These are phyloP conservation scores for Columba janthina DNA, from an alignment of 2,113 vertebrate species.

Conservation along the genomic window DNA sequence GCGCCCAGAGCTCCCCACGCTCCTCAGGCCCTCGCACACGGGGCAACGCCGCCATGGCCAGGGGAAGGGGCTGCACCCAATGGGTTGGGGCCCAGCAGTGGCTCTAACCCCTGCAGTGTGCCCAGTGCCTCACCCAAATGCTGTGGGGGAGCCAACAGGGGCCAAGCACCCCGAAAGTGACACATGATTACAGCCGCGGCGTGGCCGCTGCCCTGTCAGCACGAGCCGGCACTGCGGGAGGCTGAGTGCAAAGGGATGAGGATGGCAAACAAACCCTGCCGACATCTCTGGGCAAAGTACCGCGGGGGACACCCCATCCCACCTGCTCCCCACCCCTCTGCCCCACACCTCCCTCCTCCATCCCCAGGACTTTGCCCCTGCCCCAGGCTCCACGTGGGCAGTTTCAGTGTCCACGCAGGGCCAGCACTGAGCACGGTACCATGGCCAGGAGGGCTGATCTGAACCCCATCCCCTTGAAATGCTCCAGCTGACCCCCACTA, in stretches of 20 bases:
- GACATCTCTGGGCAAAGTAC: neutral
- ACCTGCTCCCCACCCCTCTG: neutral
- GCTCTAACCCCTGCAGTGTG: accelerated
- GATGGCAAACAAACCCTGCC: neutral
- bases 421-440: neutral
- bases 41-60: neutral
- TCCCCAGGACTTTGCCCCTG: neutral
- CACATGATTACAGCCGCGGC: neutral
- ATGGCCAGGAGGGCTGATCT: neutral
- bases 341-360: neutral
- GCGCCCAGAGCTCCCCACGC: neutral
- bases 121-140: accelerated
- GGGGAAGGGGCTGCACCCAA: neutral
- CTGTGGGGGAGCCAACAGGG: neutral
- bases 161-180: neutral
- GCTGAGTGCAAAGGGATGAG: neutral
- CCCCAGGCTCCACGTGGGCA: neutral
- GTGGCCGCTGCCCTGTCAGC: neutral
- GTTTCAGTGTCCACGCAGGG: neutral
- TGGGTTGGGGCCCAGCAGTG: too few relatives aligned
- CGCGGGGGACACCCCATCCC: accelerated
- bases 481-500: neutral
- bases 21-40: accelerated
- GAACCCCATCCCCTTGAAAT: neutral
- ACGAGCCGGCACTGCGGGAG: accelerated